These are phyloP conservation scores for Diceros bicornis DNA, from an alignment of 2,797 vertebrate species.

Conservation along the genomic window DNA sequence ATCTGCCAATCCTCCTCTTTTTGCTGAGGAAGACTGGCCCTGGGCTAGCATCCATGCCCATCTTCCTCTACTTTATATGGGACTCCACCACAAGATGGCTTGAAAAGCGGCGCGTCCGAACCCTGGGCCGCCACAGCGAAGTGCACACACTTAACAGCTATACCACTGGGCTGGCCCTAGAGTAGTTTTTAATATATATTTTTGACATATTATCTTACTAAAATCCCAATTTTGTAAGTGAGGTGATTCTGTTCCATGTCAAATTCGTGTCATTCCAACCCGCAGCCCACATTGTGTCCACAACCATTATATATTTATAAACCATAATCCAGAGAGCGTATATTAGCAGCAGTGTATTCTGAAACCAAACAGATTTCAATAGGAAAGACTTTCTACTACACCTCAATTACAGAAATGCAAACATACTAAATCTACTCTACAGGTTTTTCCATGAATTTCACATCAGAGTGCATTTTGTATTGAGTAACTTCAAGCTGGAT, in stretches of 20 bases:
- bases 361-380: conserved; percentile 70
- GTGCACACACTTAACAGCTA: too few relatives aligned
- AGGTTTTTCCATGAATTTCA: conserved; percentile 59
- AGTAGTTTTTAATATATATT: conserved; percentile 36
- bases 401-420: conserved; percentile 72
- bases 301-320: conserved; percentile 59
- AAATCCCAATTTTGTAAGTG: conserved; percentile 42
- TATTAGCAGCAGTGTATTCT: conserved; percentile 39
- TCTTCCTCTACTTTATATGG: too few relatives aligned
- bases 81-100: too few relatives aligned
- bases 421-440: conserved; percentile 65
- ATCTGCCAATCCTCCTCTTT: too few relatives aligned
- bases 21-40: too few relatives aligned
- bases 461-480: conserved; percentile 35
- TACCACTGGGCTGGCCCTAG: too few relatives aligned
- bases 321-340: conserved; percentile 8
- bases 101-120: too few relatives aligned
- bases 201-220: conserved; percentile 16
- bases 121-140: too few relatives aligned
- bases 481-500: conserved; percentile 25
- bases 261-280: conserved; percentile 37
- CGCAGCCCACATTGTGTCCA: background rate
- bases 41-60: too few relatives aligned
- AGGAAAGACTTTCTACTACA: conserved; percentile 60
- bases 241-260: background rate